These are phyloP conservation scores for Sorex maritimensis DNA, from an alignment of 2,797 vertebrate genomes.

Conservation along the genomic window DNA sequence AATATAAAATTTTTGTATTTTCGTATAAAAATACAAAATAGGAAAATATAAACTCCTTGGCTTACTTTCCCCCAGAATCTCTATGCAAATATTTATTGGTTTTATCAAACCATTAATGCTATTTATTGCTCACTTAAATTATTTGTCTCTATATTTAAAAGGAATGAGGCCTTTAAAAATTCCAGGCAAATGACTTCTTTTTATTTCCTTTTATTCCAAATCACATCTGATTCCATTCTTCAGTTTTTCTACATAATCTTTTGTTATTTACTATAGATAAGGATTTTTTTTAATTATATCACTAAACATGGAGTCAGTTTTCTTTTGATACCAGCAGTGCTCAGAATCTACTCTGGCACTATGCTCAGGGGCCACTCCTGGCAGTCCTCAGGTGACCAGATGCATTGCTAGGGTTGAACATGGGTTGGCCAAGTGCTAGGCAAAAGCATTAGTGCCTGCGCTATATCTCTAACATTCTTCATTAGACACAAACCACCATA, in stretches of 20 bases:
- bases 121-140: constrained; percentile 39
- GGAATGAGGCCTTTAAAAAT: constrained; percentile 26
- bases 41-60: neutral
- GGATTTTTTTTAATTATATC: neutral
- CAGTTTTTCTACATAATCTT: neutral
- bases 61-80: constrained; percentile 27
- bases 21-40: too few species aligned
- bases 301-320: neutral
- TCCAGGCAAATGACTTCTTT: constrained; percentile 22
- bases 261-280: constrained; percentile 12
- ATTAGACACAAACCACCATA: constrained; percentile 22
- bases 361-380: too few species aligned
- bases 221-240: neutral
- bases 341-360: too few species aligned
- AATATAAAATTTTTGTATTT: too few species aligned
- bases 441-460: too few species aligned
- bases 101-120: neutral
- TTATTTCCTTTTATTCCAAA: neutral
- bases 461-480: neutral
- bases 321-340: neutral
- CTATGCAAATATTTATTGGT: neutral
- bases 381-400: too few species aligned
- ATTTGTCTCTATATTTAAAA: constrained; percentile 44
- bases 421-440: too few species aligned
- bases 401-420: too few species aligned